Evolutionary conservation across 2,888 invertebrate species (phyloP).

Genomic region (Pristionchus fissidentatus): DNA sequence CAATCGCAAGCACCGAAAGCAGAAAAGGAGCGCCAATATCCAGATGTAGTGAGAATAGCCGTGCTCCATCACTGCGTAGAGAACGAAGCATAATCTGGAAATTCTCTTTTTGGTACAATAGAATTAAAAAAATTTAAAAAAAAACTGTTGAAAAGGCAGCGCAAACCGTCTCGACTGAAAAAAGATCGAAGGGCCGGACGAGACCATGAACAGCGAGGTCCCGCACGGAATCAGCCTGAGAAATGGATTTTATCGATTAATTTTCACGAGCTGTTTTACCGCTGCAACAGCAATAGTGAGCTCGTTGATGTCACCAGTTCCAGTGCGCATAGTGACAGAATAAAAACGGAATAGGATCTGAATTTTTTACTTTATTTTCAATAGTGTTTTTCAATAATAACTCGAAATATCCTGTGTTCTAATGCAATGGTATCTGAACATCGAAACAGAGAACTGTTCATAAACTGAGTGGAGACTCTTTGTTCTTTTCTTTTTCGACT

Average conservation of each 20-base stretch:
- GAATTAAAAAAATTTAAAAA: no score
- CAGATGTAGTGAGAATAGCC: conserved; percentile 16
- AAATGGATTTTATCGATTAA: neutral
- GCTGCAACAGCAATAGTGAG: neutral
- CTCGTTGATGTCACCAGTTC: neutral
- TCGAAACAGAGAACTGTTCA: no score
- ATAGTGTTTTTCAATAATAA: no score
- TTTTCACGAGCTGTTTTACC: neutral
- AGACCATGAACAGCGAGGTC: neutral
- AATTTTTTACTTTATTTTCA: no score
- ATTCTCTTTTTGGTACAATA: no score
- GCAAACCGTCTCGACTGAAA: neutral
- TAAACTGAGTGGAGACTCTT: no score
- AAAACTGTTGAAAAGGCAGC: neutral
- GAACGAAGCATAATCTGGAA: conserved; percentile 23
- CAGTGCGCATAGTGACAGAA: neutral
- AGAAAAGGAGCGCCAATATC: conserved; percentile 23
- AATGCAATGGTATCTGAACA: no score
- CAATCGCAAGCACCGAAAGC: neutral
- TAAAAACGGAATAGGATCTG: conserved; percentile 3
- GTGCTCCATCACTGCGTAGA: conserved; percentile 34
- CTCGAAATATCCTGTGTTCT: no score
- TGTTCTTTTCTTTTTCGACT: no score
- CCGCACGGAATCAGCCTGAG: conserved; percentile 10
- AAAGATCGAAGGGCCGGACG: neutral